Evolutionary conservation across 2,113 vertebrate species (phyloP).

Genomic region (Bubalus kerabau): DNA sequence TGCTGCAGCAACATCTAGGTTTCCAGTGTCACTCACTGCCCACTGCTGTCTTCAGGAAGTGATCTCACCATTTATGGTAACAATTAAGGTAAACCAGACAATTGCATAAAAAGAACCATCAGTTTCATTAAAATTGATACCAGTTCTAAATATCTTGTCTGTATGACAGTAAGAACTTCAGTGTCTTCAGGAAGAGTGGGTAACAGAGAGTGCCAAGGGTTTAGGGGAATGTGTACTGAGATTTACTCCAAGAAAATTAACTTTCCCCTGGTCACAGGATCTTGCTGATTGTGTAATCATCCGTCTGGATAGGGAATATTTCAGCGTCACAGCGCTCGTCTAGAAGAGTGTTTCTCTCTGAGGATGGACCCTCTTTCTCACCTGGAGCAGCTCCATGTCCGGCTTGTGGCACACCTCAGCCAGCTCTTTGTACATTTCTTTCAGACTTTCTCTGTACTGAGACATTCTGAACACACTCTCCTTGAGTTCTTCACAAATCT

Average conservation of each 20-base stretch:
- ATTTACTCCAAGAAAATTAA: background rate
- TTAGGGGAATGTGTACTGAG: background rate
- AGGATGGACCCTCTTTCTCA: too few species aligned
- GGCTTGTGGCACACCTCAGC: too few species aligned
- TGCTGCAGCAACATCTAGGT: background rate
- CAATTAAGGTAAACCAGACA: background rate
- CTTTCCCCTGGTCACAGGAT: too few species aligned
- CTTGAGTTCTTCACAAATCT: too few species aligned
- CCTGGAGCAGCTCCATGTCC: too few species aligned
- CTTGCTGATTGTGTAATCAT: background rate
- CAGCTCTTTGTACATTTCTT: too few species aligned
- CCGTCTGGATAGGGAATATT: background rate
- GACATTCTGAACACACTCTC: too few species aligned
- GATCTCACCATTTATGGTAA: background rate
- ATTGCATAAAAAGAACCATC: background rate
- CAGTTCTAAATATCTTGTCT: background rate
- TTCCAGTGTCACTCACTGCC: background rate
- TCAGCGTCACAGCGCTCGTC: background rate
- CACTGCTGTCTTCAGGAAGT: background rate
- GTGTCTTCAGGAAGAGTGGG: background rate
- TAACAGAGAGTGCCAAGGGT: background rate
- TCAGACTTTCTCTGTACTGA: too few species aligned
- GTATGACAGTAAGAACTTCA: background rate
- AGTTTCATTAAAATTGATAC: background rate
- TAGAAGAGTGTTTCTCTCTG: too few species aligned